Base-by-base conservation (phyloP, 2,888 invertebrate species). In the Cephalotes varians region DNA sequence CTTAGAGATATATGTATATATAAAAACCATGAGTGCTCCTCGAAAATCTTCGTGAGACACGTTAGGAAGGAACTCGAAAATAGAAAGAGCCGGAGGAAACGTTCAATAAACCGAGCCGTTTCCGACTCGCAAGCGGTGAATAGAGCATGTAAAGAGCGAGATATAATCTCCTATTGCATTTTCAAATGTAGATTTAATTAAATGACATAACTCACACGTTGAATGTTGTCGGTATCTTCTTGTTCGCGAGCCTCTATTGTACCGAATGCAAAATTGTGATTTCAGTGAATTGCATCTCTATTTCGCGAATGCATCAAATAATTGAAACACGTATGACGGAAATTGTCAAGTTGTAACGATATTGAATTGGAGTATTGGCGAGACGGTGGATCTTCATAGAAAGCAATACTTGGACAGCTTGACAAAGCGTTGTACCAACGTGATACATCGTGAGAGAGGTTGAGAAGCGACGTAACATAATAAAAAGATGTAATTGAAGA, bases 351-450 rank as follows among this genome's bases (percentile, higher is more conserved):
- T 67, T 67, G 56, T 79, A 79, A 56, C 77, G 77, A 69, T 79
- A 76, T 64, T 51, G 64, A 76, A 69, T 69, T 67, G 77, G 54
- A 67, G 44, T 67, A 77, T 77, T 67, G 77, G 56, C 56, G 67
- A 79, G 67, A 62, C 69, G 56, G 69, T 79, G 12, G 34, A 25
- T 79, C 77, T 44, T 79, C 44, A 67, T 69, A 79, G 77, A 67
- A 79, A 79, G 77, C 56, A 69, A 79, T 79, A 79, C 69, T 47
- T 58, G 77, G 77, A 79, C 77, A 56, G 56, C 18, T 79, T 79
- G 77, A 79, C 77, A 69, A 69, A 79, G 56, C 60, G 74, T 31
- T 74, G 34, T 49, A 18, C 34, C 60, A 34, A 49, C 21, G 25
- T 77, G 40, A 77, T 77, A 77, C 31, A 77, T 77, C 54, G 40